Conservation (phyloP, 2,888 invertebrate genomes). For the Conops quadrifasciatus region DNA sequence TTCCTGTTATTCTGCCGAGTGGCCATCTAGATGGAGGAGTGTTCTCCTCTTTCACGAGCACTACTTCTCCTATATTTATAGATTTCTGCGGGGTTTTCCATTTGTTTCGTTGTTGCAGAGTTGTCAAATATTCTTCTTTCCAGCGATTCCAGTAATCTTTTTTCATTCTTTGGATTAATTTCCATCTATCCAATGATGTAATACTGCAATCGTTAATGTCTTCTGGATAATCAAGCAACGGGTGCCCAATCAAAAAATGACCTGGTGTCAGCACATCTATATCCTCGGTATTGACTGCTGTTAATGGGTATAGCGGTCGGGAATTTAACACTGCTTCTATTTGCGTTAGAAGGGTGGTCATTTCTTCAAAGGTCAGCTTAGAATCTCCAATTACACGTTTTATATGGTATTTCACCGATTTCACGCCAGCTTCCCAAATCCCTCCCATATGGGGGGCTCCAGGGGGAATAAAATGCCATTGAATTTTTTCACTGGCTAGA, state of each 20-base stretch:
- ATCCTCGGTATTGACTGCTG: background rate
- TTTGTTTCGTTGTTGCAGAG: slow-evolving; percentile 1
- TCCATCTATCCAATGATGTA: slow-evolving; percentile 1
- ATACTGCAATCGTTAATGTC: background rate
- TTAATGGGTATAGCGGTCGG: background rate
- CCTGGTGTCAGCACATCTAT: slow-evolving; percentile 18
- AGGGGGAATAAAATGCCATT: slow-evolving; percentile 3
- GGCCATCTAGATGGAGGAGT: slow-evolving; percentile 28
- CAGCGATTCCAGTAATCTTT: slow-evolving; percentile 20
- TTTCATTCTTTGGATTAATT: slow-evolving; percentile 9
- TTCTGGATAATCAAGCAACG: slow-evolving; percentile 3
- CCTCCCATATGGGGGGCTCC: slow-evolving; percentile 13
- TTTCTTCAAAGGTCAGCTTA: slow-evolving; percentile 2
- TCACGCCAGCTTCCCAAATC: slow-evolving; percentile 4
- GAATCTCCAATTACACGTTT: slow-evolving; percentile 7
- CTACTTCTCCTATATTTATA: slow-evolving; percentile 22
- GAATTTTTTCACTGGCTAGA: too few species aligned
- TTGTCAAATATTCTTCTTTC: slow-evolving; percentile 17
- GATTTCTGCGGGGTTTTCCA: slow-evolving; percentile 5
- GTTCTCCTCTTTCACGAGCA: slow-evolving; percentile 24
- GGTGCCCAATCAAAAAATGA: slow-evolving; percentile 22
- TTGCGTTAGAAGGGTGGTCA: background rate
- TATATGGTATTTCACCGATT: background rate
- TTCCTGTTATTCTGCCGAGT: slow-evolving; percentile 9
- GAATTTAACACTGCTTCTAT: slow-evolving; percentile 18